Conservation (phyloP, 1,140 invertebrate species). For the Drosophila baimaii region DNA sequence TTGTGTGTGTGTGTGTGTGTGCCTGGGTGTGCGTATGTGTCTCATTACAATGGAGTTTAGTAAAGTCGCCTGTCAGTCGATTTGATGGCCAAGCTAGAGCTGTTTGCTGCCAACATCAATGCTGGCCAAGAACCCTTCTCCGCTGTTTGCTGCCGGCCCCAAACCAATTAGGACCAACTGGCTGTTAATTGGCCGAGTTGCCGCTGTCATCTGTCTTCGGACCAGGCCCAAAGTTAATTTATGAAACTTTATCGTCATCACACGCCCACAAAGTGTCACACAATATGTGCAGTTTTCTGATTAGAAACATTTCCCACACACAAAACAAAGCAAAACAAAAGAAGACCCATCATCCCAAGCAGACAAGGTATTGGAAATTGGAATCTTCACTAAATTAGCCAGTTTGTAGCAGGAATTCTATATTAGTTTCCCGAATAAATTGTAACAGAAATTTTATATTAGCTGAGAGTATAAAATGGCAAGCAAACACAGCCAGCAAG, state of each 20-base stretch:
- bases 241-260: conserved; percentile 10
- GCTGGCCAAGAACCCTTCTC: conserved; percentile 33
- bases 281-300: conserved; percentile 12
- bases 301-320: conserved; percentile 13
- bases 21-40: conserved; percentile 12
- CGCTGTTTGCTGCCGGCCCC: conserved; percentile 2
- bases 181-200: conserved; percentile 49
- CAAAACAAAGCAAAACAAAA: neutral
- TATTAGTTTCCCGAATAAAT: neutral
- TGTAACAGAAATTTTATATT: neutral
- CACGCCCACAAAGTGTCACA: conserved; percentile 23
- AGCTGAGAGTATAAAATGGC: neutral
- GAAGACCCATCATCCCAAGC: neutral
- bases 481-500: neutral
- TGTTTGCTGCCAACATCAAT: conserved; percentile 34
- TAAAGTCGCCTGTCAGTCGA: conserved; percentile 51
- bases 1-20: conserved; percentile 1
- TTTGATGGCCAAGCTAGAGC: conserved; percentile 25
- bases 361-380: neutral
- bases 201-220: conserved; percentile 13
- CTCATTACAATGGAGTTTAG: conserved; percentile 51
- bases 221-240: conserved; percentile 21
- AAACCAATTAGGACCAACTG: conserved; percentile 37
- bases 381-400: neutral
- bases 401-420: neutral